Evolutionary conservation across 2,797 vertebrate species (phyloP).

Genomic region (Mustela erminea): DNA sequence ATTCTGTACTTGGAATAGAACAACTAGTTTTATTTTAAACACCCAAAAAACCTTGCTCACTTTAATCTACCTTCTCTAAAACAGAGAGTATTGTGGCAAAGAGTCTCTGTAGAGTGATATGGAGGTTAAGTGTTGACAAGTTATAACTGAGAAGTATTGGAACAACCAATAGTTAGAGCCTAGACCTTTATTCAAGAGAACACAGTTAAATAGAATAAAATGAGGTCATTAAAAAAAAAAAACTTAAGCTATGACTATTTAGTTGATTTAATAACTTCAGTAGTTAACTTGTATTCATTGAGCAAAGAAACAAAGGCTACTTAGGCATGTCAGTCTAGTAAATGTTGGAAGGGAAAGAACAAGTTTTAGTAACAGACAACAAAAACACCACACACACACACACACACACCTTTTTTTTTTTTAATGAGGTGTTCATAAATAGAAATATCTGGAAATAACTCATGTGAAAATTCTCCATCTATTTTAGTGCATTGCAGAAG

Average conservation of each 20-base stretch:
- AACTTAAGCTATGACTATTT: neutral
- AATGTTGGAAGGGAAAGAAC: neutral
- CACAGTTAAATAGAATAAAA: neutral
- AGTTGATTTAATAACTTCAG: neutral
- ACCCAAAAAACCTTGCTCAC: neutral
- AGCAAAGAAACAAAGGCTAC: neutral
- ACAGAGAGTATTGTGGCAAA: neutral
- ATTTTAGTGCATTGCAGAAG: slow-evolving; percentile 88
- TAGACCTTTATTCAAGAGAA: neutral
- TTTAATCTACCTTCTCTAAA: neutral
- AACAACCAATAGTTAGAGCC: neutral
- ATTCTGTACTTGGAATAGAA: neutral
- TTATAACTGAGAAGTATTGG: neutral
- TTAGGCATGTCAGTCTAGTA: neutral
- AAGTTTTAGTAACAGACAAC: neutral
- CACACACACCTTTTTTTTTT: neutral
- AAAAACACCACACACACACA: neutral
- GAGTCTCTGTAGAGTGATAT: neutral
- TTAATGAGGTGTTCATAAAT: neutral
- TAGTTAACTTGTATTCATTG: neutral
- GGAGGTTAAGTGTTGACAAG: neutral
- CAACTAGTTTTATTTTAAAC: neutral
- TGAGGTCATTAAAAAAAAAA: neutral
- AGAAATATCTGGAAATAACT: slow-evolving; percentile 22
- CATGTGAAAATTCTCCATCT: neutral